Percentiles rank a stretch among this genome's conserved stretches.
Evolutionary conservation across 2,113 vertebrate species (phyloP).

Genomic region (Gracilinanus agilis): DNA sequence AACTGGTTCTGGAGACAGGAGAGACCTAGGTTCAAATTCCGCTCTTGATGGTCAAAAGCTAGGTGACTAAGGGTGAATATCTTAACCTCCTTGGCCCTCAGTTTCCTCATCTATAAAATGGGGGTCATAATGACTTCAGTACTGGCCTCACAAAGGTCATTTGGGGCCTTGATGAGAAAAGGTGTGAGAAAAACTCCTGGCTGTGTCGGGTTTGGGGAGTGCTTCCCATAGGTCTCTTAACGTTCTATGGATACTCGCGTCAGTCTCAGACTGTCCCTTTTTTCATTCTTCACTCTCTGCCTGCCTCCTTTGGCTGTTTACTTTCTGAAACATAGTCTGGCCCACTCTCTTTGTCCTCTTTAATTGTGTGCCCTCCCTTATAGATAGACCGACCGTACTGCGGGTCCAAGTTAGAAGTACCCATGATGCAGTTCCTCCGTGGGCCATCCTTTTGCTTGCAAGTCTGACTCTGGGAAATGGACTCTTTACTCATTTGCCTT

Average conservation of each 20-base stretch:
- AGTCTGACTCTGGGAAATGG: background rate
- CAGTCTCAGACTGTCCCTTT: background rate
- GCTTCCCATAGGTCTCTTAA: background rate
- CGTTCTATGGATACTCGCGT: background rate
- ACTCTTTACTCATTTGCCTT: background rate
- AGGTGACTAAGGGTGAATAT: background rate
- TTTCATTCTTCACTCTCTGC: background rate
- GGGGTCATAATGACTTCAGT: background rate
- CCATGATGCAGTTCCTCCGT: background rate
- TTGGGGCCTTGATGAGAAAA: too few relatives aligned
- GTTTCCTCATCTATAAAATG: background rate
- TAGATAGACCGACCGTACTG: background rate
- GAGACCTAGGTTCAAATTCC: background rate
- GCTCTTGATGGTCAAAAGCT: background rate
- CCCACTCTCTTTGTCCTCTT: background rate
- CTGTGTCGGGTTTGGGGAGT: background rate
- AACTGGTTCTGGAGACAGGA: background rate
- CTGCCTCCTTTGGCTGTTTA: background rate
- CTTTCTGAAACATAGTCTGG: background rate
- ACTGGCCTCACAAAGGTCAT: background rate
- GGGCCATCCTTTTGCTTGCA: too few relatives aligned
- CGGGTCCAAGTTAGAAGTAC: background rate
- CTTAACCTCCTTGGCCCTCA: background rate
- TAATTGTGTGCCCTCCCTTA: background rate
- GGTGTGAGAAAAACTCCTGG: too few relatives aligned